A percentile compares a stretch with the other conserved stretches of the same genome.
Evolutionary conservation across 1,140 invertebrate genomes (phyloP).

Genomic region (Forficula auricularia): DNA sequence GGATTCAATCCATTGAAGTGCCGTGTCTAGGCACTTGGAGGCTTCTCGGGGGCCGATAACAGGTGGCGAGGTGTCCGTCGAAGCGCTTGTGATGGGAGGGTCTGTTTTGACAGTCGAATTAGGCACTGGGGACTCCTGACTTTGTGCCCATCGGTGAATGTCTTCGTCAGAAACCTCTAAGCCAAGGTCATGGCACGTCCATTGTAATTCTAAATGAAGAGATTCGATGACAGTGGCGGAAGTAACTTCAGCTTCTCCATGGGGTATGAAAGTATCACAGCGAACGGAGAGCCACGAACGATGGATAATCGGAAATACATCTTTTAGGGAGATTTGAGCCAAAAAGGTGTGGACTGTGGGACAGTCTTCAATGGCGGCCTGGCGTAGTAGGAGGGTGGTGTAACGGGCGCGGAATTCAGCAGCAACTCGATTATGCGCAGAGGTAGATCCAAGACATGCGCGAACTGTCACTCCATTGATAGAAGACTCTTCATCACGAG

Average conservation of each 20-base stretch:
- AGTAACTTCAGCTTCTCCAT: no score
- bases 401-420: constrained; percentile 27
- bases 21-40: constrained; percentile 26
- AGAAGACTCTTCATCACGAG: not conserved
- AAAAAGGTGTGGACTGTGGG: constrained; percentile 19
- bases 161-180: constrained; percentile 26
- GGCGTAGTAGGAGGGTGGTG: constrained; percentile 22
- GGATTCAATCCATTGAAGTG: constrained; percentile 33
- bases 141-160: constrained; percentile 24
- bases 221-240: no score
- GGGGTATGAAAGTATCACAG: constrained; percentile 25
- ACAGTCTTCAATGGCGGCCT: constrained; percentile 9
- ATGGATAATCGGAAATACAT: constrained; percentile 31
- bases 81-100: constrained; percentile 8
- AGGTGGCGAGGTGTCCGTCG: no score
- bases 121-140: constrained; percentile 9
- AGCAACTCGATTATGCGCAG: constrained; percentile 19
- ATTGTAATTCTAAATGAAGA: constrained; percentile 21
- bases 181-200: constrained; percentile 26
- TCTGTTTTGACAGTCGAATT: constrained; percentile 11
- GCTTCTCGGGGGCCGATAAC: constrained; percentile 19
- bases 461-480: not conserved
- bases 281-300: constrained; percentile 29
- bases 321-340: constrained; percentile 27
- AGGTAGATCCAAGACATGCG: not conserved